Evolutionary conservation across 2,888 invertebrate species (phyloP), one percentile per base, ranked within the genome.

Genomic region (Drosophila picticornis): DNA sequence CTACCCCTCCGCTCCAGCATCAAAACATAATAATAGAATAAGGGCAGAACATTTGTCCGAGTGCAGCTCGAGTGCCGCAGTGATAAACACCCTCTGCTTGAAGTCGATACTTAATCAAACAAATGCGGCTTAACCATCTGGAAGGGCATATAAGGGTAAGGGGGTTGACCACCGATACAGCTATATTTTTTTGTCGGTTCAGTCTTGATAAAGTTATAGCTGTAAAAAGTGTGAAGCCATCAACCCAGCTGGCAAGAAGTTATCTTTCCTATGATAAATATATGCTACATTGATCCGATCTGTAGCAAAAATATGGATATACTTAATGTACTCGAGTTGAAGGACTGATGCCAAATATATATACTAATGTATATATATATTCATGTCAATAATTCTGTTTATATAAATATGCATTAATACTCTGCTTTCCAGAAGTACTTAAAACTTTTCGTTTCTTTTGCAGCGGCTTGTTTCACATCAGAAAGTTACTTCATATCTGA

Each of bases 61-160:
- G 27, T 36, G 46, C 46, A 36, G n/a, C n/a, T n/a, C n/a, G n/a
- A n/a, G n/a, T n/a, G n/a, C n/a, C n/a, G n/a, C n/a, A n/a, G n/a
- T n/a, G 62, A 73, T 57, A 34, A 57, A 60, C 76, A 62, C 52
- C 78, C 59, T 62, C 74, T 36, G 32, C 32, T 34, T 34, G 7
- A 34, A 19, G 48, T 59, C 32, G 32, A 11, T 59, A 10, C 16
- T 19, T 22, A 36, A 50, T 36, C 27, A 34, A 59, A 27, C 27
- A 36, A 48, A 10, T 34, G n/a, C 25, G 7, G 9, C 6, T n/a
- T 6, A 43, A 43, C n/a, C n/a, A 38, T 10, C 38, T n/a, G n/a
- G 38, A 38, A n/a, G 38, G n/a, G 10, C n/a, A 9, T 1, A 10
- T 1, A n/a, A 10, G 10, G n/a, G 40, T 10, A 40, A n/a, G 4